Percentiles rank a stretch among this genome's conserved stretches.
Conservation (phyloP, 2,797 vertebrate species). For the Malacoraja senta region DNA sequence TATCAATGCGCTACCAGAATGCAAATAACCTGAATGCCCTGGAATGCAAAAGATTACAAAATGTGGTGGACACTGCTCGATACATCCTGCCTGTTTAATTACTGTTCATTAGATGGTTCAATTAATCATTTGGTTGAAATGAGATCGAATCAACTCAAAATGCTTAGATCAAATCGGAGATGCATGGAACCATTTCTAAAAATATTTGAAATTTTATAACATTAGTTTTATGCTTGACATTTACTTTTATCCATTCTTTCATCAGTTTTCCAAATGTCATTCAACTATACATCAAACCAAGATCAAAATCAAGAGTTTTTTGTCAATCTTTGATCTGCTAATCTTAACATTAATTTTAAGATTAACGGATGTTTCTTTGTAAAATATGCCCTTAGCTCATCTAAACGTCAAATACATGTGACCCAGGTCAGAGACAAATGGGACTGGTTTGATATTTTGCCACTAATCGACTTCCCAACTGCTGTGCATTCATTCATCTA, state of each 20-base stretch:
- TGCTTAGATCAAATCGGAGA: background rate
- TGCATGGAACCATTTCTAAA: background rate
- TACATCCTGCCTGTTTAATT: too few relatives aligned
- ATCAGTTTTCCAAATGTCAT: background rate
- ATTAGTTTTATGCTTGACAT: background rate
- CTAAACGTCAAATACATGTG: background rate
- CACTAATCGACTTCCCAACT: background rate
- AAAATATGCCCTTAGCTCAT: background rate
- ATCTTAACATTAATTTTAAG: background rate
- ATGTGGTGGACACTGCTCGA: too few relatives aligned
- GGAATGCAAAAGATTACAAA: too few relatives aligned
- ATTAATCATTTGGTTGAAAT: too few relatives aligned
- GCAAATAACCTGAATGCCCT: too few relatives aligned
- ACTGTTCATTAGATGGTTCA: too few relatives aligned
- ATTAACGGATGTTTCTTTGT: background rate
- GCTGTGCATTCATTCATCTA: background rate
- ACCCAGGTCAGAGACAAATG: background rate
- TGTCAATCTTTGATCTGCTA: background rate
- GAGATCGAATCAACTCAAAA: background rate
- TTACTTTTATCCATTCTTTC: background rate
- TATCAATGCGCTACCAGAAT: too few relatives aligned
- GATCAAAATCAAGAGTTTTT: background rate
- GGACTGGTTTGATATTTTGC: background rate
- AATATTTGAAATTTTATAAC: background rate
- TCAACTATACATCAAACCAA: background rate